Evolutionary conservation across 2,888 invertebrate genomes (phyloP).

Genomic region (Pristionchus japonicus): DNA sequence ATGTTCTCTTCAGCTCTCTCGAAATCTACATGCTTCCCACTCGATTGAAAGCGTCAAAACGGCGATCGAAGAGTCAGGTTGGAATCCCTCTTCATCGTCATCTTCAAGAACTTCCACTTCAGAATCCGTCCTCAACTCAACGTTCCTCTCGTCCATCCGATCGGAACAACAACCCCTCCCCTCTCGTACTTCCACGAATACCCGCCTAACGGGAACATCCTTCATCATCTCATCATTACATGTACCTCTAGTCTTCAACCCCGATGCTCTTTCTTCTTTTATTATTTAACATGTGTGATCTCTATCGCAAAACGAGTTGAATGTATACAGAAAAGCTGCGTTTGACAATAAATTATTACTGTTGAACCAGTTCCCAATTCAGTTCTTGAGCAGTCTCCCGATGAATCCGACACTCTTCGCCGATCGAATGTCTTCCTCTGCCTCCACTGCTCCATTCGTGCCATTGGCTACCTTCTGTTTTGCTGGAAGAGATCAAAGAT

Average conservation of each 20-base stretch:
- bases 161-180: slow-evolving; percentile 23
- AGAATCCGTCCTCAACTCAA: background rate
- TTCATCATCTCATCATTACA: background rate
- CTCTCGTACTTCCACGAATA: slow-evolving; percentile 29
- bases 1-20: slow-evolving; percentile 55
- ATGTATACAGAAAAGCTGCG: background rate
- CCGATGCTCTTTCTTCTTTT: background rate
- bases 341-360: background rate
- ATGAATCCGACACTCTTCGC: slow-evolving; percentile 44
- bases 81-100: background rate
- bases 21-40: slow-evolving; percentile 71
- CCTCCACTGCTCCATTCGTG: slow-evolving; percentile 37
- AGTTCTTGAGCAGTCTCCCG: slow-evolving; percentile 38
- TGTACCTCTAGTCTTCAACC: background rate
- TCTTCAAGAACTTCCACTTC: background rate
- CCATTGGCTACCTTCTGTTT: slow-evolving; percentile 43
- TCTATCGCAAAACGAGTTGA: background rate
- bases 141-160: slow-evolving; percentile 30
- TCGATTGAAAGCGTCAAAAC: slow-evolving; percentile 49
- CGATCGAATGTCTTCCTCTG: slow-evolving; percentile 35
- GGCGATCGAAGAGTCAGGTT: slow-evolving; percentile 44
- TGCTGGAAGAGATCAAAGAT: background rate
- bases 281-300: background rate
- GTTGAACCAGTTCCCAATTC: background rate
- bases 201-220: background rate